phyloP scores from a whole-genome alignment of 2,888 invertebrate genomes.

The Lycocerus yunnanus region DNA sequence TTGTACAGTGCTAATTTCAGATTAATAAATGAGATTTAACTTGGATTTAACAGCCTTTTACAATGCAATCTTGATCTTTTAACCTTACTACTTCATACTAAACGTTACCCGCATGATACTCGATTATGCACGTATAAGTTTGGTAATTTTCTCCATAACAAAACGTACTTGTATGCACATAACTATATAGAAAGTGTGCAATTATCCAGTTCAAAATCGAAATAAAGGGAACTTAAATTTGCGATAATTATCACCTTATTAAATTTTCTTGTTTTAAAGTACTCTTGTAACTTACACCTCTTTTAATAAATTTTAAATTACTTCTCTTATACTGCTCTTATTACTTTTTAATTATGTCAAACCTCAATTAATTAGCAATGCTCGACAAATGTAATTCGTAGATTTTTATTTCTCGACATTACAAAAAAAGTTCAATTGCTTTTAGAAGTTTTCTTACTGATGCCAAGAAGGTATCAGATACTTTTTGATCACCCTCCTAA shows the following conservation, averaged over 20 bases:
- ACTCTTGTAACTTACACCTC: not conserved
- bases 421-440: not conserved
- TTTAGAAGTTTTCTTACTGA: not conserved
- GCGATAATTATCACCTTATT: conserved; percentile 8
- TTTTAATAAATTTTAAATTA: not conserved
- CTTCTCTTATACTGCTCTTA: not conserved
- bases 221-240: conserved; percentile 8
- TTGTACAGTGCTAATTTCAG: not conserved
- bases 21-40: not conserved
- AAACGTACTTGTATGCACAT: not conserved
- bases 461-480: not conserved
- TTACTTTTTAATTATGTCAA: not conserved
- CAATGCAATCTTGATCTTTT: not conserved
- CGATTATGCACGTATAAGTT: not conserved
- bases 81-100: not conserved
- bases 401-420: not conserved
- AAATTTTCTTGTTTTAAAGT: conserved; percentile 1
- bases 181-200: conserved; percentile 5
- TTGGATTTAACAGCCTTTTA: not conserved
- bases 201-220: conserved; percentile 4
- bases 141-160: not conserved
- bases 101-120: not conserved
- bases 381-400: not conserved
- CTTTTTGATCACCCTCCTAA: not conserved
- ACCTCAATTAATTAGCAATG: not conserved